Evolutionary conservation across 2,797 vertebrate species (phyloP), one percentile per base, ranked within the genome.

Genomic region (Streptopelia turtur): DNA sequence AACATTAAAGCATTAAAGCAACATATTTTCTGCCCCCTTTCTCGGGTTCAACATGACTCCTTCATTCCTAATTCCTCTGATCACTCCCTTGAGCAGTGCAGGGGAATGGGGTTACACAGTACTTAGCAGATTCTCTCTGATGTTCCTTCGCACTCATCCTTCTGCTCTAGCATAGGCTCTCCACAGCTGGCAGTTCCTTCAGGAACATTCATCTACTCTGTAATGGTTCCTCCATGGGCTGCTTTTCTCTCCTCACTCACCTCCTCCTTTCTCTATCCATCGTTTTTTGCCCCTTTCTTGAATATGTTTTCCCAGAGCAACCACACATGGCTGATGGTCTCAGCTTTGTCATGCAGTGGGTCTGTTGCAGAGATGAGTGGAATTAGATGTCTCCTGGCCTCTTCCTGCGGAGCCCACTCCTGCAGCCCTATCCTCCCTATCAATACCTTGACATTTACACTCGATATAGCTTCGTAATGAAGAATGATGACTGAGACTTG

Each of bases 41-140:
- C 35, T 49, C 15, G 24, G 8, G 11, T 53, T 39, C 35, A 53
- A 8, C 8, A 4, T 39, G 31, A 39, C 35, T 70, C n/a, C 18
- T 81, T 59, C 43, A 50, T 11, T 60, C 13, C 20, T 60, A 43
- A 52, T 13, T 24, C 24, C 35, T 69, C 22, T 69, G 41, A 45
- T 52, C 3, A 0, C 12, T 8, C 12, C 31, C 45, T 70, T 10
- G 25, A 70, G 20, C 1, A 1, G 79, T 52, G 21, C 37, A 50
- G 31, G 31, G 13, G 2, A 6, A 35, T 41, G 30, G 16, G 27
- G 8, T 55, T 49, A 31, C 21, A 60, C 20, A 24, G 27, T 47
- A 31, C 16, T 15, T 37, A 64, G 37, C 8, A 13, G n/a, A 35
- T 75, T 65, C 41, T 47, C 21, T 66, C n/a, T 37, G 22, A 37